These are phyloP conservation scores for Aegotheles bennettii DNA, from an alignment of 2,113 vertebrate genomes.

Conservation along the genomic window DNA sequence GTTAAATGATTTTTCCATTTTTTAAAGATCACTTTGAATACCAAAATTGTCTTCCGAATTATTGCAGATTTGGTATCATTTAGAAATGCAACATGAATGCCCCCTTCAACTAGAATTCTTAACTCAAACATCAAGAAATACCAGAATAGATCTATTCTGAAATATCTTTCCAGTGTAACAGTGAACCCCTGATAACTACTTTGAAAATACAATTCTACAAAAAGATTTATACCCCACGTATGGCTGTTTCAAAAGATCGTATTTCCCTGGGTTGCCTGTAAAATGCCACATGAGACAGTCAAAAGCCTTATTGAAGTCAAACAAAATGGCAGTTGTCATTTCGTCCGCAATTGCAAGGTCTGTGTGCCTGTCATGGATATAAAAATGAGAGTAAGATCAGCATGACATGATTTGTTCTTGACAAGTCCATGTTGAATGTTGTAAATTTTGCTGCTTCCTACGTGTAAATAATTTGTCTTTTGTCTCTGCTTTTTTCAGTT, in stretches of 20 bases:
- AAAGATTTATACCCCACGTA: not conserved
- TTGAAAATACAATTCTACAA: not conserved
- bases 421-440: not conserved
- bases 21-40: not conserved
- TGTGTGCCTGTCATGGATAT: not conserved
- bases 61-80: not conserved
- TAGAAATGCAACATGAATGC: fast-evolving
- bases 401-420: not conserved
- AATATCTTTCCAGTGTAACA: not conserved
- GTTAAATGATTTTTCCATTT: not conserved
- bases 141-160: not conserved
- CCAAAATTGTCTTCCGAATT: not conserved
- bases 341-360: not conserved
- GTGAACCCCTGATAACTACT: not conserved
- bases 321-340: not conserved
- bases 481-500: not conserved
- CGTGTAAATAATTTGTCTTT: not conserved
- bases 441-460: not conserved
- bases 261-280: not conserved
- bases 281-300: not conserved
- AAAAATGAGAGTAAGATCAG: not conserved
- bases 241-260: not conserved
- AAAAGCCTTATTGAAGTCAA: not conserved
- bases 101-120: not conserved
- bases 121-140: not conserved